Base-by-base conservation (phyloP, 2,113 vertebrate species). In the Jaculus jaculus region DNA sequence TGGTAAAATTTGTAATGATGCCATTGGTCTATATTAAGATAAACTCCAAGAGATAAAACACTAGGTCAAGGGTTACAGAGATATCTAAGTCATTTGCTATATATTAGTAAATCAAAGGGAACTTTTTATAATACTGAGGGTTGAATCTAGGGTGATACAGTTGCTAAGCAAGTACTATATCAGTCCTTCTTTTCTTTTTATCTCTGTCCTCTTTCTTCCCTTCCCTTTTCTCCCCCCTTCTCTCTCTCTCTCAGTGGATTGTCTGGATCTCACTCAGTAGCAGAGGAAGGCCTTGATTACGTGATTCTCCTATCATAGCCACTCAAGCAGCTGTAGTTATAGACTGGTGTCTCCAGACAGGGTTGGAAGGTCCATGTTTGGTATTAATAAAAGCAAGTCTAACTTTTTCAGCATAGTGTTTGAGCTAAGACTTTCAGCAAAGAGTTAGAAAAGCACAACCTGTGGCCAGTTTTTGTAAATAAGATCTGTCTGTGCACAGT, bases 41-140 rank as follows among this genome's bases (percentile, higher is more conserved):
- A 51, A 71, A 88, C 85, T 88, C 37, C 58, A 78, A 39, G 54
- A 37, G 77, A 34, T 69, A 21, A 66, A 91, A 66, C 68, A 72
- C 72, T 90, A 78, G 18, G 37, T 39, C 54, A 60, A 91, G 34
- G 30, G 42, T 32, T 82, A 11, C 23, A 72, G 65, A 71, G 58
- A 32, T 72, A 72, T 21, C 75, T 89, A 42, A 54, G 26, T 34
- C 24, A 2, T 42, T 89, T 89, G 24, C 3, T 78, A 28, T 72
- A 65, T 61, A 71, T 54, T 81, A 77, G 26, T 69, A 85, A 75
- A 71, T 85, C 24, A 26, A 74, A 91, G n/a, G 13, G 23, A 37
- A 21, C 6, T 5, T 79, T 34, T 3, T 10, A 3, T 21, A 23
- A 11, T 26, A 24, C 11, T 60, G 32, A 21, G 11, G 10, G 28